These are phyloP conservation scores for Isichthys henryi DNA, from an alignment of 2,113 vertebrate genomes.

Conservation along the genomic window DNA sequence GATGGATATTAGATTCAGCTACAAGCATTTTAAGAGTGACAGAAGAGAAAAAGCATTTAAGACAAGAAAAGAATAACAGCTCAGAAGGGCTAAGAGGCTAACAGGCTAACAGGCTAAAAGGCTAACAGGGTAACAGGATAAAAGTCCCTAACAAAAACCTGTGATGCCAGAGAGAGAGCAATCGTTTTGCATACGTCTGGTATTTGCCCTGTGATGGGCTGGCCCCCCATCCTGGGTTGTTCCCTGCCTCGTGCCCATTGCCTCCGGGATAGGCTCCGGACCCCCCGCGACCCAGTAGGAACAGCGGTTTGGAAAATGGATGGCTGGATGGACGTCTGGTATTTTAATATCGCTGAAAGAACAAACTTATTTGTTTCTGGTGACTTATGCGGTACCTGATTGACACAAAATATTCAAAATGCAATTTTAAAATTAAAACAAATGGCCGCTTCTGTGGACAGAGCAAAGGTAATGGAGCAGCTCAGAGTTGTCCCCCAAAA, in stretches of 20 bases:
- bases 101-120: too few species aligned
- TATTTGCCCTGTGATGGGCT: too few species aligned
- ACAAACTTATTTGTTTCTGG: background rate
- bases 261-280: too few species aligned
- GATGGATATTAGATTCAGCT: background rate
- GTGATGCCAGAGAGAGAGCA: background rate
- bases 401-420: background rate
- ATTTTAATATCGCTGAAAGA: background rate
- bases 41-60: background rate
- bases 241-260: too few species aligned
- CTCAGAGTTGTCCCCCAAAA: background rate
- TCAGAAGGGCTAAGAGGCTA: background rate
- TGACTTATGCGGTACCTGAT: background rate
- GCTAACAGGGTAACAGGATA: background rate
- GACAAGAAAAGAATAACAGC: background rate
- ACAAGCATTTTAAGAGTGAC: background rate
- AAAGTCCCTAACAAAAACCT: background rate
- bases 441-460: background rate
- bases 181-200: background rate
- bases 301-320: too few species aligned
- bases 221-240: too few species aligned
- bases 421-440: background rate
- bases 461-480: slow-evolving; percentile 37
- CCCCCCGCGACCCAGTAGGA: too few species aligned
- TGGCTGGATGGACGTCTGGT: too few species aligned